Evolutionary conservation across 1,140 invertebrate genomes (phyloP).

Genomic region (Phthorimaea operculella): DNA sequence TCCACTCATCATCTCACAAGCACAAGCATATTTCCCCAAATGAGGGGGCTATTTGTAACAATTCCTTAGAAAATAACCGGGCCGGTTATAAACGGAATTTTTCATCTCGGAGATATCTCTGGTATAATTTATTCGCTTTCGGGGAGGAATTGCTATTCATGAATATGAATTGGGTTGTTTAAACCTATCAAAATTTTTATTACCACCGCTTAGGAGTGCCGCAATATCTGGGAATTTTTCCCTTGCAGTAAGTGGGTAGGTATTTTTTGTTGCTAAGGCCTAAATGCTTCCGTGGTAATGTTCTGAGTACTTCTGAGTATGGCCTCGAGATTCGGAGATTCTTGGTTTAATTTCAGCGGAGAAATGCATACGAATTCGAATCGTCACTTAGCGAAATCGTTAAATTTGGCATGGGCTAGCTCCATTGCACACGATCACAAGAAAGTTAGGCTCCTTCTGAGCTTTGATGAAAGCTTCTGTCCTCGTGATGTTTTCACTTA

Average conservation of each 20-base stretch:
- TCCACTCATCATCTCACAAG: not conserved
- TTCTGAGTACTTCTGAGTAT: no score
- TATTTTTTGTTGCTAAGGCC: not conserved
- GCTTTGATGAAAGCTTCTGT: no score
- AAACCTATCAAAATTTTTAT: conserved; percentile 36
- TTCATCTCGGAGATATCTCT: conserved; percentile 6
- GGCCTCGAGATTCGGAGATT: no score
- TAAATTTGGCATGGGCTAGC: no score
- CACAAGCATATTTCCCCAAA: not conserved
- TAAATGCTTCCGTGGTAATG: no score
- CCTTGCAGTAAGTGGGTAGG: not conserved
- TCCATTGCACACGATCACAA: no score
- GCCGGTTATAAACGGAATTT: conserved; percentile 10
- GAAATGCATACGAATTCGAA: no score
- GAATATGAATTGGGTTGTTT: conserved; percentile 36
- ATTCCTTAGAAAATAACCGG: conserved; percentile 7
- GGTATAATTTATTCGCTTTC: conserved; percentile 20
- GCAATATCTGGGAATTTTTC: not conserved
- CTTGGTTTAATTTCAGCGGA: no score
- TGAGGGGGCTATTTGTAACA: conserved; percentile 17
- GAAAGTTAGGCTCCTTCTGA: no score
- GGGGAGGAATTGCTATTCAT: conserved; percentile 30
- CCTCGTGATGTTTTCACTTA: no score
- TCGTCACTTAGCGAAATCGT: no score
- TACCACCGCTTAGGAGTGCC: conserved; percentile 12